These are phyloP conservation scores for Branchipolynoe longqiensis DNA, from an alignment of 2,888 invertebrate species.

Conservation along the genomic window DNA sequence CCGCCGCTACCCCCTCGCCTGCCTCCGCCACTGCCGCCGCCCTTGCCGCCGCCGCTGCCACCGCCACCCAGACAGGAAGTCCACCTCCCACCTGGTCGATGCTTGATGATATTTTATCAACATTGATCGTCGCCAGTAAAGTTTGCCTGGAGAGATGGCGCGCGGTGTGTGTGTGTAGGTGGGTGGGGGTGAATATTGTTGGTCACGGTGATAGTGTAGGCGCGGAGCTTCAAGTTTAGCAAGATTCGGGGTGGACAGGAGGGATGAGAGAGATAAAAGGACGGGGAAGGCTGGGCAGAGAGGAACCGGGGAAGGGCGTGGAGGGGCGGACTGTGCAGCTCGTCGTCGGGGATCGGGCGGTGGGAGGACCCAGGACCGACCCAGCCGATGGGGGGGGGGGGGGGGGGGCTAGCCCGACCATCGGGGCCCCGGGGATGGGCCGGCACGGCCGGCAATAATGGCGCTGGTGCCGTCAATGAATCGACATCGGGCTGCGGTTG, in stretches of 20 bases:
- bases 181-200: too few species aligned
- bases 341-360: too few species aligned
- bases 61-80: constrained; percentile 29
- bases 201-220: not conserved
- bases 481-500: constrained; percentile 41
- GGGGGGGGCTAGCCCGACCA: not conserved
- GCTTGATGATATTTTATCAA: constrained; percentile 49
- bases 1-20: too few species aligned
- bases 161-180: too few species aligned
- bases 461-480: constrained; percentile 31
- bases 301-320: not conserved
- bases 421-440: constrained; percentile 24
- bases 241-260: not conserved
- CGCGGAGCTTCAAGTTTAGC: not conserved
- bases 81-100: constrained; percentile 1
- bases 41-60: too few species aligned
- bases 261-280: too few species aligned
- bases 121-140: constrained; percentile 41
- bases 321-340: not conserved
- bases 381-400: not conserved
- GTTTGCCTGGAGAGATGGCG: constrained; percentile 11
- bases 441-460: constrained; percentile 19
- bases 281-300: too few species aligned
- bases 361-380: not conserved
- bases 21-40: too few species aligned